Evolutionary conservation across 2,113 vertebrate species (phyloP).

Genomic region (Labeo rohita): DNA sequence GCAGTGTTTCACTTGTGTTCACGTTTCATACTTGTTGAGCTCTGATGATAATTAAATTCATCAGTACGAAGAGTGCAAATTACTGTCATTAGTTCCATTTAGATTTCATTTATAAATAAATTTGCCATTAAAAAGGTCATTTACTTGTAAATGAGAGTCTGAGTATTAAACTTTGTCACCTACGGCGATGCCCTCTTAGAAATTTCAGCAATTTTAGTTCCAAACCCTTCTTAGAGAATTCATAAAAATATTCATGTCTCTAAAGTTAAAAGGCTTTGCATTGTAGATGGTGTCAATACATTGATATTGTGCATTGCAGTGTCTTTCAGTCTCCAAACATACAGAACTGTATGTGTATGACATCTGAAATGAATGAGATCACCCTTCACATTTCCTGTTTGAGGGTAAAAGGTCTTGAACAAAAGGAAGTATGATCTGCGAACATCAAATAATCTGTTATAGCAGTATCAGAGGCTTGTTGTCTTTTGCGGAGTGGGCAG

Average conservation of each 20-base stretch:
- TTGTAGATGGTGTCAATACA: neutral
- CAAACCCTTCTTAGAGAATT: neutral
- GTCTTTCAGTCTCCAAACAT: neutral
- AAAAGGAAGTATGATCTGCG: neutral
- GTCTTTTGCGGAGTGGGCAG: slow-evolving; percentile 8
- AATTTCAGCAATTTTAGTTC: neutral
- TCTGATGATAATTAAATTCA: neutral
- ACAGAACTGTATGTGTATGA: neutral
- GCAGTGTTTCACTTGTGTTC: neutral
- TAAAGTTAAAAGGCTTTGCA: neutral
- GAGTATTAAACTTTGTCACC: neutral
- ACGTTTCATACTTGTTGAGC: neutral
- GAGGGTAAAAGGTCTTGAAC: neutral
- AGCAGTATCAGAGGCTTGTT: slow-evolving; percentile 15
- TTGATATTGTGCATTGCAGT: neutral
- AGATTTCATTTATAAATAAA: slow-evolving; percentile 19
- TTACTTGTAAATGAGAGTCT: slow-evolving; percentile 35
- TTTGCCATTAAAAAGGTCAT: slow-evolving; percentile 25
- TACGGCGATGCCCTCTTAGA: neutral
- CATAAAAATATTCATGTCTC: neutral
- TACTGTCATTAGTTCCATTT: slow-evolving; percentile 6
- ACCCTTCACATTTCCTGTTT: neutral
- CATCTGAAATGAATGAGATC: neutral
- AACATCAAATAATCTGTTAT: slow-evolving; percentile 1
- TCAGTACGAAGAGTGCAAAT: slow-evolving; percentile 14